Percentiles rank a stretch among this genome's conserved stretches.
These are phyloP conservation scores for Smutsia temminckii DNA, from an alignment of 2,797 vertebrate genomes.

Conservation along the genomic window DNA sequence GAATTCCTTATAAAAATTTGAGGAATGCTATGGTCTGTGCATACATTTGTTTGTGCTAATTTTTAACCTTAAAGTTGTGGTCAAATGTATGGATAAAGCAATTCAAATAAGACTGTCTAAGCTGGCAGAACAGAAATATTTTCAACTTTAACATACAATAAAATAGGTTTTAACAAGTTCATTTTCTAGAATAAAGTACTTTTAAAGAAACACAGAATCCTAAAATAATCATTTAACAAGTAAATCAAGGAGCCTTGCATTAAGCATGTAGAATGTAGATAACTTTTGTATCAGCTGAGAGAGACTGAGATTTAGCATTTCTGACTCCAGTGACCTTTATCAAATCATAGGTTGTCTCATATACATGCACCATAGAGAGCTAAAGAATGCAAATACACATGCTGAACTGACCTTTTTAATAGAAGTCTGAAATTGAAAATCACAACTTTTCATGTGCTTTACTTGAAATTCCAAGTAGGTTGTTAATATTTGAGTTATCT, in stretches of 20 bases:
- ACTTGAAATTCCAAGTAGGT: conserved; percentile 71
- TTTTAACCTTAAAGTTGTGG: conserved; percentile 50
- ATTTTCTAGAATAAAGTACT: conserved; percentile 29
- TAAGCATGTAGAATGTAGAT: neutral
- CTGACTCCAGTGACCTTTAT: conserved; percentile 80
- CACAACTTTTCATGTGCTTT: conserved; percentile 75
- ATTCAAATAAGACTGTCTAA: conserved; percentile 24
- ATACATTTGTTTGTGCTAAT: conserved; percentile 76
- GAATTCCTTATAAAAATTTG: conserved; percentile 84
- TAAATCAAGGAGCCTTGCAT: conserved; percentile 38
- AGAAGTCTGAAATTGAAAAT: conserved; percentile 78
- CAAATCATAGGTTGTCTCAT: conserved; percentile 71
- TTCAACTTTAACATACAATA: conserved; percentile 5
- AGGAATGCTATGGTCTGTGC: conserved; percentile 73
- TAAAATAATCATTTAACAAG: conserved; percentile 51
- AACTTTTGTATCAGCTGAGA: conserved; percentile 64
- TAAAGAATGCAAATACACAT: conserved; percentile 65
- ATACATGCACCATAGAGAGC: conserved; percentile 58
- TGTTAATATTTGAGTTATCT: conserved; percentile 77
- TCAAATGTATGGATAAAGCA: neutral
- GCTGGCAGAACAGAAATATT: neutral
- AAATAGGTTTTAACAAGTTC: neutral
- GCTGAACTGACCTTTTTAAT: conserved; percentile 78
- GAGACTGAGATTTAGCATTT: conserved; percentile 68
- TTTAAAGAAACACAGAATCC: conserved; percentile 28